Evolutionary conservation across 2,888 invertebrate genomes (phyloP), one percentile per base, ranked within the genome.

Genomic region (Hydrotaea diabolus): DNA sequence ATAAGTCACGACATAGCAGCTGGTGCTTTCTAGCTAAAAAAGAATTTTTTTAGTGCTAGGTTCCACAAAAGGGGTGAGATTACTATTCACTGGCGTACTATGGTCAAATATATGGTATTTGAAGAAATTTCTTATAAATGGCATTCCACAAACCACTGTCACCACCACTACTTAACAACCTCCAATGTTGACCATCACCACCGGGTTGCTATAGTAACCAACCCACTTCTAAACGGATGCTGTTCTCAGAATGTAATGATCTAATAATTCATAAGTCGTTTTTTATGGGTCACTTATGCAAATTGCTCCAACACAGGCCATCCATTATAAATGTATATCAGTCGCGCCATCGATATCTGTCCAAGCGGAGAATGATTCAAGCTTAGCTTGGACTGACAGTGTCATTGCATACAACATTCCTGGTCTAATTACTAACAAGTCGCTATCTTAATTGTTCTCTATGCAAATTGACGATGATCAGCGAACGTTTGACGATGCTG

Each of bases 251-350:
- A 2, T n/a, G n/a, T 0, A 49, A 49, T 49, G 49, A 49, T 49
- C 49, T 49, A 49, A 49, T 49, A 49, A 49, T 49, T 49, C 49
- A 49, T n/a, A 15, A n/a, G 15, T n/a, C 7, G 49, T 13, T 49
- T n/a, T 49, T 49, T 13, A 49, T 49, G 49, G 49, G n/a, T 49
- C 49, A 49, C 49, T 49, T 49, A 49, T 49, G 49, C 49, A 49
- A 49, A 49, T 15, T 49, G 43, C 43, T 43, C 9, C 43, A 9
- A 43, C 9, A 43, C 15, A 13, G 7, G 3, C 9, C 3, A 43
- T 13, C 3, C 43, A 43, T 43, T 43, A 43, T n/a, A n/a, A n/a
- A n/a, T 43, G 43, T 43, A 31, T 7, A 43, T 43, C n/a, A n/a
- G n/a, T n/a, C n/a, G n/a, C n/a, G n/a, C 43, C 43, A 49, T 49